Base-by-base conservation (phyloP, 2,888 invertebrate genomes). In the Arrhopalites spinosus region DNA sequence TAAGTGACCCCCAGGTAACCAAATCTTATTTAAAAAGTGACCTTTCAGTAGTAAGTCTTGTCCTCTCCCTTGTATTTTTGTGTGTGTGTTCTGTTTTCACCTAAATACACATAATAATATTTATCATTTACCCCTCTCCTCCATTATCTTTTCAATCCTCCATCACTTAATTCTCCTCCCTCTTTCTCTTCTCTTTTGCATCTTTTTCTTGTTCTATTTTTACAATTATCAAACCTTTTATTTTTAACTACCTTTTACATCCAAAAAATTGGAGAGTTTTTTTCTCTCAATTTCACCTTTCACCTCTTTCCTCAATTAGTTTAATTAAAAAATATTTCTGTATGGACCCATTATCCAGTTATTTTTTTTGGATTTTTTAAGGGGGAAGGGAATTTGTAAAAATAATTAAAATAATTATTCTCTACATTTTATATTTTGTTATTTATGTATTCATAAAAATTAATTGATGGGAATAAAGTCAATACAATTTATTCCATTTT, bases 21-120 rank as follows among this genome's bases (percentile, higher is more conserved):
- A n/a, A 50, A 50, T 20, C 50, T n/a, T 3, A 50, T n/a, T 20
- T 20, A 50, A 20, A 50, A 50, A 15, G 17, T n/a, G 50, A 15
- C 50, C 15, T 15, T 2, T 50, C 5, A 11, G 36, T 36, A 36
- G 36, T 36, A 36, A 36, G 11, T 8, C 23, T 53, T 23, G 23
- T 20, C n/a, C 53, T 53, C 23, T 8, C 1, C 15, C 11, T n/a
- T 17, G 15, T 47, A 2, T 7, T 47, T n/a, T 47, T 17, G n/a
- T 17, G 15, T 56, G n/a, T 56, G 23, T 1, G 23, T 1, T 56
- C 53, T 56, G 23, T 15, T 11, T 7, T 17, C 5, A 20, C 25
- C 59, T 59, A 25, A 59, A 53, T n/a, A 11, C n/a, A 20, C 53
- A 53, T 11, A n/a, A 53, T 53, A 53, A 59, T 59, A 59, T 59